Evolutionary conservation across 1,140 invertebrate genomes (phyloP).

Genomic region (Heliconius nattereri): DNA sequence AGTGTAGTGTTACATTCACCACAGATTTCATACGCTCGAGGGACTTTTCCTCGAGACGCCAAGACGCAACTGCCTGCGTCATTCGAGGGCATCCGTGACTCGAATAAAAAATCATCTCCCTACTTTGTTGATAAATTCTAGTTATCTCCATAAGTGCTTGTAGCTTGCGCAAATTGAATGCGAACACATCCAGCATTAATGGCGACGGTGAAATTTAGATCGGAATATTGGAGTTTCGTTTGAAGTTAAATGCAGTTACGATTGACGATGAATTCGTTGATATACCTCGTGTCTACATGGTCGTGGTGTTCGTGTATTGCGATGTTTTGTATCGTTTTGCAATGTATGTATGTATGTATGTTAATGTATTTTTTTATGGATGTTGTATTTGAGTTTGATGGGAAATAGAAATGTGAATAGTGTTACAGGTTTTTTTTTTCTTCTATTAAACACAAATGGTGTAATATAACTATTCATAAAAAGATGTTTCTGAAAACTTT

Average conservation of each 20-base stretch:
- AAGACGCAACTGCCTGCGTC: constrained; percentile 56
- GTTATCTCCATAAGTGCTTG: constrained; percentile 40
- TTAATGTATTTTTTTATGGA: neutral
- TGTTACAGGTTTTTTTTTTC: neutral
- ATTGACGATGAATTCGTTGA: constrained; percentile 22
- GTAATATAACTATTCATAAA: neutral
- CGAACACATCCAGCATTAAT: constrained; percentile 23
- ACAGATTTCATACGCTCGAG: constrained; percentile 59
- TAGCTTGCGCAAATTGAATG: constrained; percentile 39
- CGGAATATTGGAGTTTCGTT: constrained; percentile 19
- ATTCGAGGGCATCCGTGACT: constrained; percentile 42
- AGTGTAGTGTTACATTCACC: constrained; percentile 58
- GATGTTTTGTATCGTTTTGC: constrained; percentile 9
- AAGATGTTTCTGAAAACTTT: neutral
- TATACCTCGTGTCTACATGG: neutral
- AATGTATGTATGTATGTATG: neutral
- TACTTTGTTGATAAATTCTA: constrained; percentile 33
- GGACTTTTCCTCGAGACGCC: constrained; percentile 40
- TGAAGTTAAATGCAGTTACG: constrained; percentile 19
- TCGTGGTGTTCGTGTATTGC: neutral
- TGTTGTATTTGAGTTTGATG: neutral
- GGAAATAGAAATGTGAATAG: neutral
- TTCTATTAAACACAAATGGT: neutral
- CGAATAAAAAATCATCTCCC: constrained; percentile 43
- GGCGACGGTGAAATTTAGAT: constrained; percentile 29